Evolutionary conservation across 2,113 vertebrate species (phyloP), one percentile per base, ranked within the genome.

Genomic region (Chaetura pelagica): DNA sequence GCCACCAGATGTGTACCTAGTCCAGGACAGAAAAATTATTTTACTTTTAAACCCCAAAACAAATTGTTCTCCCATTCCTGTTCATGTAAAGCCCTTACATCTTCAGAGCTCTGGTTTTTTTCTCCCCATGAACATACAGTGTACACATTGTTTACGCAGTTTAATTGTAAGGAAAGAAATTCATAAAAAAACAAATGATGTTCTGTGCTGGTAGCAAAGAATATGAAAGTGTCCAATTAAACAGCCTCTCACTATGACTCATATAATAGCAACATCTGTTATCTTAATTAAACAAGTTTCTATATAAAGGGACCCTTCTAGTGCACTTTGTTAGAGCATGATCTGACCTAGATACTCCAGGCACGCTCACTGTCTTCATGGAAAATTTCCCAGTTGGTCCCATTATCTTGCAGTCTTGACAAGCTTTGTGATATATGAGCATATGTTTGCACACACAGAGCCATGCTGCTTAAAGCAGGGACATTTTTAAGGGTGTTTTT

Each of bases 211-310:
- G 78, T 92, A 94, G 86, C 86, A 68, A 94, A 90, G 91, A 92
- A 59, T 95, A 90, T 96, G 97, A 97, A 96, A 95, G 93, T 89
- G 93, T 92, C 96, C 97, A 97, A 97, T 97, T 98, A 98, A 97
- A 94, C 72, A 85, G 46, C 30, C 83, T 79, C 96, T 97, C 81
- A 7, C 92, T 78, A 69, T 84, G 95, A 91, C 93, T 92, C 55
- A 30, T 84, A 57, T 86, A 96, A 95, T 87, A 77, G 93, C 93
- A 94, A 84, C 97, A 98, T 98, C 97, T 97, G 97, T 98, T 97
- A 97, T 91, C 96, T 95, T 98, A 97, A 98, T 98, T 97, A 97
- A 97, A 90, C 95, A 93, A 97, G 96, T 96, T 96, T 69, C 95
- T 95, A 58, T 84, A 35, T 51, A 64, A 93, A 97, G 91, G 89